A percentile compares a stretch with the other conserved stretches of the same genome.
Conservation (phyloP, 1,140 invertebrate species). For the Sycophila sp. region DNA sequence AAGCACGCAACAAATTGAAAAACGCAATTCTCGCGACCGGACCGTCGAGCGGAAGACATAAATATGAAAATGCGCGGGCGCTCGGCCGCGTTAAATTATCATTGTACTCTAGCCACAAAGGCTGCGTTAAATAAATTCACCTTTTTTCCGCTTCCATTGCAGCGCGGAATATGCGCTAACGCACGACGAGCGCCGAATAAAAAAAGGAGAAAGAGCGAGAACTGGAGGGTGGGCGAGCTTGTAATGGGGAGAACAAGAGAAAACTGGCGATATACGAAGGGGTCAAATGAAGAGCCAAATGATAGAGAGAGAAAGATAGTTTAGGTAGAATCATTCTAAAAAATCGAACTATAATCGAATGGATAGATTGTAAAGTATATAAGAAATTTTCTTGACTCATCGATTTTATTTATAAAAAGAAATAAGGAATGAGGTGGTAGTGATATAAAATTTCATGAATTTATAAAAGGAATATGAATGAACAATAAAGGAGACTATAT, state of each 20-base stretch:
- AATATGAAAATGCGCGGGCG: conserved; percentile 37
- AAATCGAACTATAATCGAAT: no score
- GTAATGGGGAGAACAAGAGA: conserved; percentile 1
- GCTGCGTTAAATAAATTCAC: conserved; percentile 41
- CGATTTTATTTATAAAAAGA: no score
- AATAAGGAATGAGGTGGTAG: no score
- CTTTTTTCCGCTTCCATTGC: conserved; percentile 20
- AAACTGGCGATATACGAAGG: no score
- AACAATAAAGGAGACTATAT: no score
- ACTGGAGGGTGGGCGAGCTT: neutral
- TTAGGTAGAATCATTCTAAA: no score
- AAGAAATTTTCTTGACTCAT: no score
- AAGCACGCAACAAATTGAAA: conserved; percentile 47
- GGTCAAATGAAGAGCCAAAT: no score
- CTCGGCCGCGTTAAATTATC: conserved; percentile 25
- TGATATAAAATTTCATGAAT: no score
- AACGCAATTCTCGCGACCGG: conserved; percentile 38
- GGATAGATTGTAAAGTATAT: no score
- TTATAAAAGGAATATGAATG: no score
- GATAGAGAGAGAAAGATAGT: neutral
- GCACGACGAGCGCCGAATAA: neutral
- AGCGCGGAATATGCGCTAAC: conserved; percentile 10
- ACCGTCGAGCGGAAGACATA: conserved; percentile 33
- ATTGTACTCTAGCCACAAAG: conserved; percentile 28
- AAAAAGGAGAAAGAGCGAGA: neutral